A percentile compares a stretch with the other conserved stretches of the same genome.
Evolutionary conservation across 2,113 vertebrate species (phyloP).

Genomic region (Lampris megalopsis): DNA sequence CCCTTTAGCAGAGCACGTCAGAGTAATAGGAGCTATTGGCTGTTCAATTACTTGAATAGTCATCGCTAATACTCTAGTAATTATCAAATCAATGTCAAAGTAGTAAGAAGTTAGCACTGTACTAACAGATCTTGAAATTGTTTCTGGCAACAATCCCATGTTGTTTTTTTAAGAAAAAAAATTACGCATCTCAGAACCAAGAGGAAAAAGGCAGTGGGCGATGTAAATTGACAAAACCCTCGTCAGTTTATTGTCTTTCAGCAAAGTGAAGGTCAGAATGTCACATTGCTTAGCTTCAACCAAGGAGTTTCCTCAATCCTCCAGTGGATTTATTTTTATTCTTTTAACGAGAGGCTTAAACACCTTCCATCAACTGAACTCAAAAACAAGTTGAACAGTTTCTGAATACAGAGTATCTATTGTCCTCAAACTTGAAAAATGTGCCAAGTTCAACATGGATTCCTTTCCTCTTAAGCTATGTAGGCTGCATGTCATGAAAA

Average conservation of each 20-base stretch:
- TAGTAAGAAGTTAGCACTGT: too few species aligned
- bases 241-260: conserved; percentile 83
- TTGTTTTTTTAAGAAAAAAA: neutral
- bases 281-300: conserved; percentile 77
- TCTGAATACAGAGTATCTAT: conserved; percentile 76
- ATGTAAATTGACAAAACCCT: conserved; percentile 77
- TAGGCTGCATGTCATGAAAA: conserved; percentile 78
- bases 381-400: conserved; percentile 70
- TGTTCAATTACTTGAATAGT: too few species aligned
- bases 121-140: too few species aligned
- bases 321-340: conserved; percentile 51
- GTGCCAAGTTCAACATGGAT: conserved; percentile 80
- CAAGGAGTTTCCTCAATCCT: conserved; percentile 65
- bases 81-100: too few species aligned
- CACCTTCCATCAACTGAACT: conserved; percentile 64
- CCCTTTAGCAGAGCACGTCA: too few species aligned
- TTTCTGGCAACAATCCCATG: too few species aligned
- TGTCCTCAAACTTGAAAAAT: conserved; percentile 79
- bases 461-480: conserved; percentile 79
- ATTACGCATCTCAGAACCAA: neutral
- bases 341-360: conserved; percentile 64
- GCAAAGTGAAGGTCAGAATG: conserved; percentile 78
- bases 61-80: too few species aligned
- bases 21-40: too few species aligned
- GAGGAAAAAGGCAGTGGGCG: conserved; percentile 13